Conservation (phyloP, 2,888 invertebrate species). For the Callimorpha dominula region DNA sequence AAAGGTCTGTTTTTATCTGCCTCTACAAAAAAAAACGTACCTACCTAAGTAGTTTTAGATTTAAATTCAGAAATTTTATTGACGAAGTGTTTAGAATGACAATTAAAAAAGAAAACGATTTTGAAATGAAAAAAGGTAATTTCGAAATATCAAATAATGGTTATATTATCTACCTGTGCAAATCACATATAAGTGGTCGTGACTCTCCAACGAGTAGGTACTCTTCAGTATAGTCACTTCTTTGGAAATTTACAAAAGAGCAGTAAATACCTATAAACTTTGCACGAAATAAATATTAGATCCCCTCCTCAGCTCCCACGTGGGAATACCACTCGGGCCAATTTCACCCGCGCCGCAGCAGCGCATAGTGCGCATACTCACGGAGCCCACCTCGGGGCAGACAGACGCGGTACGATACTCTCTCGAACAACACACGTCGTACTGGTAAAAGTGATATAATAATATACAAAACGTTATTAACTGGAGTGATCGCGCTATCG, state of each 20-base stretch:
- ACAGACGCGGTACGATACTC: conserved; percentile 10
- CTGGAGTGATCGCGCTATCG: conserved; percentile 17
- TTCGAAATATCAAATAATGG: neutral
- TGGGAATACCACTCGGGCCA: conserved; percentile 8
- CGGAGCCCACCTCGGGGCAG: neutral
- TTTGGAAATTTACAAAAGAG: neutral
- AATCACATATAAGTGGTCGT: neutral
- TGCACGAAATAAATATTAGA: neutral
- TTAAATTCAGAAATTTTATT: no score
- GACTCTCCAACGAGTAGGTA: neutral
- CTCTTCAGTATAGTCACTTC: neutral
- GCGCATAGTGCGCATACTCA: conserved; percentile 7
- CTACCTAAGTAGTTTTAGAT: no score
- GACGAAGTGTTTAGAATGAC: neutral
- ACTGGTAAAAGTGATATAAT: conserved; percentile 45
- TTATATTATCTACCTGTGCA: neutral
- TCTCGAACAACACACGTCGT: conserved; percentile 2
- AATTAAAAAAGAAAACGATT: neutral
- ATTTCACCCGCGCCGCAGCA: conserved; percentile 14
- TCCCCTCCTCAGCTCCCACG: conserved; percentile 15
- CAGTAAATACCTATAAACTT: neutral
- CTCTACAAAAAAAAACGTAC: no score
- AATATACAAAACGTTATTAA: conserved; percentile 9
- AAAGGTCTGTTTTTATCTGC: no score
- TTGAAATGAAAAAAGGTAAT: neutral